phyloP scores from a whole-genome alignment of 2,797 vertebrate species.

The Muscicapa comitata region DNA sequence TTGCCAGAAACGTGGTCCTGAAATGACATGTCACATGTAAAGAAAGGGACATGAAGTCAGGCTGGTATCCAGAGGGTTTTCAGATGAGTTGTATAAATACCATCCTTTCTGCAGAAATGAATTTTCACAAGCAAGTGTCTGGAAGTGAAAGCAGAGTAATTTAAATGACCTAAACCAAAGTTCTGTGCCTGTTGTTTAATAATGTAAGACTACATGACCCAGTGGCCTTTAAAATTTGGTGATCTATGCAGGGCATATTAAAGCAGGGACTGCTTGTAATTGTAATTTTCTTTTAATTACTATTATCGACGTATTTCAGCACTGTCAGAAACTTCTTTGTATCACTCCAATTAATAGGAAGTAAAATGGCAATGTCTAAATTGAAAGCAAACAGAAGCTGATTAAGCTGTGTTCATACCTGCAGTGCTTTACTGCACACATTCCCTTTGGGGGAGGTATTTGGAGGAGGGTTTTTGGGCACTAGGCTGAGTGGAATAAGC shows the following conservation, averaged over 20 bases:
- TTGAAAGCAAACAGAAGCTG: background rate
- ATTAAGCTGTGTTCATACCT: background rate
- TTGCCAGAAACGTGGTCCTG: background rate
- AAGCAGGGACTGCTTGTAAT: background rate
- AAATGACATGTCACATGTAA: rapidly evolving
- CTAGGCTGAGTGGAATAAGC: background rate
- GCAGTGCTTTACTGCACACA: background rate
- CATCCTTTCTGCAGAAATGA: background rate
- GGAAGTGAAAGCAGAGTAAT: conserved; percentile 4
- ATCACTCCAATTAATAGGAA: background rate
- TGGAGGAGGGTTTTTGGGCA: background rate
- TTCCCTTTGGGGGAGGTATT: background rate
- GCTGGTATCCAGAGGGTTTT: background rate
- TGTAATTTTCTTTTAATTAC: background rate
- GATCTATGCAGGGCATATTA: background rate
- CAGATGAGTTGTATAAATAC: background rate
- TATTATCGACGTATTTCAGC: background rate
- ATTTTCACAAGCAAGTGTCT: background rate
- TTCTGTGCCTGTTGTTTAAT: background rate
- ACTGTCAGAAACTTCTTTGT: background rate
- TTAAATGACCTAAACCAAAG: background rate
- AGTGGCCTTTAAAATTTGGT: conserved; percentile 7
- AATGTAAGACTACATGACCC: background rate
- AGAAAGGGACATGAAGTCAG: background rate
- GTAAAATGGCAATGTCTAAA: background rate